These are phyloP conservation scores for Seriola rivoliana DNA, from an alignment of 2,113 vertebrate species.

Conservation along the genomic window DNA sequence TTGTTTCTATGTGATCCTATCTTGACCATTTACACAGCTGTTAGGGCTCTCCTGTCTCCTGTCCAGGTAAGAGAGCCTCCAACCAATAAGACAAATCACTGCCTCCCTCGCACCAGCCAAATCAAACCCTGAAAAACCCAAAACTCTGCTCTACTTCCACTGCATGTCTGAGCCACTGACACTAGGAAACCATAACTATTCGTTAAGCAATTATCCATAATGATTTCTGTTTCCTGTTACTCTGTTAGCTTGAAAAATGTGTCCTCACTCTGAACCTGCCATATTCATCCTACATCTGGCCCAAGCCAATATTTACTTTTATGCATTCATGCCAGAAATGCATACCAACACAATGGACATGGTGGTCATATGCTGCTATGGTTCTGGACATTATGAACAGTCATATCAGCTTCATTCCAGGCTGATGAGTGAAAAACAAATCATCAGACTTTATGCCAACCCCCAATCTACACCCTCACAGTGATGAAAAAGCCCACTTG, in stretches of 20 bases:
- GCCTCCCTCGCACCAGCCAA: constrained; percentile 36
- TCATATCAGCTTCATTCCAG: constrained; percentile 34
- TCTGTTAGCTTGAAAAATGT: constrained; percentile 49
- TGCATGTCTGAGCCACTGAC: constrained; percentile 34
- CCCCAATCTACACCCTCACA: constrained; percentile 33
- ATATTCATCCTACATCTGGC: constrained; percentile 35
- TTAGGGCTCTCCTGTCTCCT: constrained; percentile 41
- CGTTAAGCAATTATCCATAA: constrained; percentile 42
- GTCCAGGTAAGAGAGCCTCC: constrained; percentile 54
- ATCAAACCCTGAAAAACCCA: constrained; percentile 37
- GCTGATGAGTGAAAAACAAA: constrained; percentile 41
- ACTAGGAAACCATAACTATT: constrained; percentile 46
- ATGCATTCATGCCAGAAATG: constrained; percentile 41
- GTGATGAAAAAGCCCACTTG: constrained; percentile 48
- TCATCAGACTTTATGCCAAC: constrained; percentile 25
- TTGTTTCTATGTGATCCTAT: constrained; percentile 36
- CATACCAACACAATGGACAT: constrained; percentile 43
- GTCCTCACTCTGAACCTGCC: constrained; percentile 62
- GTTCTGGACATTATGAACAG: constrained; percentile 15
- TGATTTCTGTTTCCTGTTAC: constrained; percentile 60
- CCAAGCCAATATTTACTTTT: constrained; percentile 47
- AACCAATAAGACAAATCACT: constrained; percentile 18
- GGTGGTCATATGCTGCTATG: constrained; percentile 12
- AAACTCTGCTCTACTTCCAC: constrained; percentile 28
- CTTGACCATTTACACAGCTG: constrained; percentile 59